Percentiles rank a stretch among this genome's conserved stretches.
phyloP scores from a whole-genome alignment of 2,888 invertebrate species.

The Heterodera filipjevi region DNA sequence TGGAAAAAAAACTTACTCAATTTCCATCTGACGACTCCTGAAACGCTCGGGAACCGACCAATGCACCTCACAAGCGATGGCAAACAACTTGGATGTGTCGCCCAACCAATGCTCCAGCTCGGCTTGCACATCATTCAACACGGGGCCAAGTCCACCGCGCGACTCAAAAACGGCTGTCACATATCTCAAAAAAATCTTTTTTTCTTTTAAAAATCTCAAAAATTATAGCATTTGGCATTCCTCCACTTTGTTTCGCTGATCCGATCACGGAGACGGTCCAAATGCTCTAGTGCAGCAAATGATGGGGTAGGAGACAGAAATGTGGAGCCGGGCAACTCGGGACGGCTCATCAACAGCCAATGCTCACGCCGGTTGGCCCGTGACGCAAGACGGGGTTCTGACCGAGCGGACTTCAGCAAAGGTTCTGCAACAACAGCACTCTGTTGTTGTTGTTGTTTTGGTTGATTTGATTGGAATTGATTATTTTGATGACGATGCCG shows the following conservation, averaged over 20 bases:
- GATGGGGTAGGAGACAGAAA: slow-evolving; percentile 17
- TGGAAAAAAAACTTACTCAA: slow-evolving; percentile 40
- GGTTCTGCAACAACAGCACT: neutral
- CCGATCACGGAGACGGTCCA: slow-evolving; percentile 27
- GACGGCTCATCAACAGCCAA: neutral
- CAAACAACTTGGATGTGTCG: slow-evolving; percentile 50
- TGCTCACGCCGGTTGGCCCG: neutral
- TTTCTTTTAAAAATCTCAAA: slow-evolving; percentile 42
- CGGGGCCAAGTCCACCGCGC: slow-evolving; percentile 46
- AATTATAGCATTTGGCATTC: too few relatives aligned
- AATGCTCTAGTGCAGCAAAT: slow-evolving; percentile 10
- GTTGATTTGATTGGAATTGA: neutral
- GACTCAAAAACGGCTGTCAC: slow-evolving; percentile 60
- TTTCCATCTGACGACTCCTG: slow-evolving; percentile 50
- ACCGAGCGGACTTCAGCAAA: slow-evolving; percentile 1
- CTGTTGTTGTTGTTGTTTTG: neutral
- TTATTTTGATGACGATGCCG: neutral
- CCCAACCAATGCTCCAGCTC: slow-evolving; percentile 57
- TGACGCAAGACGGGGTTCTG: slow-evolving; percentile 14
- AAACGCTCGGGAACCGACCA: slow-evolving; percentile 57
- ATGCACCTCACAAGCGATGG: slow-evolving; percentile 61
- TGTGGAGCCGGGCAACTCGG: neutral
- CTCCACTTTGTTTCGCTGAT: slow-evolving; percentile 33
- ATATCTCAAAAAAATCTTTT: slow-evolving; percentile 47
- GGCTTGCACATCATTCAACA: slow-evolving; percentile 47